Percentiles rank a stretch among this genome's conserved stretches.
Conservation (phyloP, 2,888 invertebrate genomes). For the Sinotaia quadrata region DNA sequence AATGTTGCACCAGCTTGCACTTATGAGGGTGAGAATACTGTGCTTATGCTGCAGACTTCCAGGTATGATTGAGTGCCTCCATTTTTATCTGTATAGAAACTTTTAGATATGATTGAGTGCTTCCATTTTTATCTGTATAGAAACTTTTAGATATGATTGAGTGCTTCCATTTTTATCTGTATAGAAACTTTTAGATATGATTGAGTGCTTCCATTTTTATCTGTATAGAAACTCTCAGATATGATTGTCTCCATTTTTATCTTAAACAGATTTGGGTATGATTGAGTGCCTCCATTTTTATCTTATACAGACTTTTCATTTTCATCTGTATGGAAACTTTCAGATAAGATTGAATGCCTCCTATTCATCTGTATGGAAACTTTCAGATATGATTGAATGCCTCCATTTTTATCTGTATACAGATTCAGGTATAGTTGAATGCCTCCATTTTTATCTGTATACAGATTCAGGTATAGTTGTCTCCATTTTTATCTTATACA, state of each 20-base stretch:
- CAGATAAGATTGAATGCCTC: too few relatives aligned
- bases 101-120: conserved; percentile 56
- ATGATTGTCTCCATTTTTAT: too few relatives aligned
- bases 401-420: neutral
- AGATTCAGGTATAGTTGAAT: conserved; percentile 57
- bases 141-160: neutral
- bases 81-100: neutral
- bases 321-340: too few relatives aligned
- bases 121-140: neutral
- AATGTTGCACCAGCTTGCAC: conserved; percentile 90
- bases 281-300: too few relatives aligned
- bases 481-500: too few relatives aligned
- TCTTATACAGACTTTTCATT: neutral
- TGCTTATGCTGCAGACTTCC: conserved; percentile 91
- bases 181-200: too few relatives aligned
- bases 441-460: neutral
- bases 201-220: too few relatives aligned
- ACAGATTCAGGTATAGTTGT: neutral
- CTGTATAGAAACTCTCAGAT: conserved; percentile 56
- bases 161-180: too few relatives aligned
- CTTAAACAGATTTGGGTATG: too few relatives aligned
- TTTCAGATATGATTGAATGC: conserved; percentile 75
- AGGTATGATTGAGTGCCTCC: conserved; percentile 57
- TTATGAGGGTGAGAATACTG: conserved; percentile 97
- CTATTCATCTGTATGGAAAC: too few relatives aligned